Evolutionary conservation across 2,888 invertebrate species (phyloP).

Genomic region (Scaptomyza polygonia): DNA sequence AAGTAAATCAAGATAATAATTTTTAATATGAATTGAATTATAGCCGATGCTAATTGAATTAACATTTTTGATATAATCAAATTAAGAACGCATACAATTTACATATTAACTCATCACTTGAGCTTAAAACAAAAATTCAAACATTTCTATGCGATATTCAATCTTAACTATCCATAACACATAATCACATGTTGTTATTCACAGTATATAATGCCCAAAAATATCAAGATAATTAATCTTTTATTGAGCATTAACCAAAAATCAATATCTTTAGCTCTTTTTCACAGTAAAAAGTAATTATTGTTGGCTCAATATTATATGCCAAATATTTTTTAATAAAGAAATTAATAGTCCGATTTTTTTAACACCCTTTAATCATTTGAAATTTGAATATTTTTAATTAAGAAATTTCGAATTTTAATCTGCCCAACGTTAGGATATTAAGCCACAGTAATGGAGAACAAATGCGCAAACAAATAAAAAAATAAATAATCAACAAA

Average conservation of each 20-base stretch:
- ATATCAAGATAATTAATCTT: not conserved
- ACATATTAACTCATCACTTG: not conserved
- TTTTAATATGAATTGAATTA: constrained; percentile 15
- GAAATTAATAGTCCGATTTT: no score
- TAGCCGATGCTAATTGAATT: constrained; percentile 21
- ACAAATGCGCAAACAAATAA: constrained; percentile 4
- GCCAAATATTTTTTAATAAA: no score
- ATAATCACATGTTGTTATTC: not conserved
- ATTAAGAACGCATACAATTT: not conserved
- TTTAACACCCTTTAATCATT: no score
- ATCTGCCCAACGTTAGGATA: not conserved
- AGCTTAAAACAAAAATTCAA: not conserved
- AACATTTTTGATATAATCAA: constrained; percentile 10
- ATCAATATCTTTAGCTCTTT: no score
- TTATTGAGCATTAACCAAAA: no score
- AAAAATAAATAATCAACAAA: constrained; percentile 3
- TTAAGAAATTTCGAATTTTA: no score
- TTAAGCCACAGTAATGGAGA: not conserved
- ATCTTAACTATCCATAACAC: not conserved
- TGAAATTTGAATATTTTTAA: no score
- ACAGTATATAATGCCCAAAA: not conserved
- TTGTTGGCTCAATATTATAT: no score
- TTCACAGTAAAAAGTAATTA: no score
- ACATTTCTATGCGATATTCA: not conserved
- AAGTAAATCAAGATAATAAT: not conserved